A percentile compares a stretch with the other conserved stretches of the same genome.
Evolutionary conservation across 1,140 invertebrate species (phyloP).

Genomic region (Schlechtendalia chinensis): DNA sequence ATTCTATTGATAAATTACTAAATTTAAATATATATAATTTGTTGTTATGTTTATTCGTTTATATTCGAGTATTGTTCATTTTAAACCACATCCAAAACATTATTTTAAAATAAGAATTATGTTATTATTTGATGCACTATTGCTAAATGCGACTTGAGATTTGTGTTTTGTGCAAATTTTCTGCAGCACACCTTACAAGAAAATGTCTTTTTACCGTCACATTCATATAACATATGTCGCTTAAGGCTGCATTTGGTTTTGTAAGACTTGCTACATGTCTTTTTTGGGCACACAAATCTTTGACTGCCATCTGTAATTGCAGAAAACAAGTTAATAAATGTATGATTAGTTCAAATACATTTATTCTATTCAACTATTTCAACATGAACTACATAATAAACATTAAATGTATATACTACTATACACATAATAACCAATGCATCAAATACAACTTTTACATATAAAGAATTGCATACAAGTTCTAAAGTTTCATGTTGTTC

Average conservation of each 20-base stretch:
- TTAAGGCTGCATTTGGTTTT: slow-evolving; percentile 6
- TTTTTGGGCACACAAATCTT: slow-evolving; percentile 10
- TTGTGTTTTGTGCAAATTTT: slow-evolving; percentile 30
- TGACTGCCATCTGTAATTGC: neutral
- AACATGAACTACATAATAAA: neutral
- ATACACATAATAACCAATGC: no score
- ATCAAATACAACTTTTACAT: no score
- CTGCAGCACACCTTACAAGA: slow-evolving; percentile 40
- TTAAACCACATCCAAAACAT: no score
- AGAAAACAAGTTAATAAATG: neutral
- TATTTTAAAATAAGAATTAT: no score
- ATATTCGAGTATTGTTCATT: no score
- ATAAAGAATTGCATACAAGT: no score
- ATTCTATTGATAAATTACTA: no score
- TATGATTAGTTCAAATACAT: neutral
- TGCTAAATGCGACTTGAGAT: slow-evolving; percentile 42
- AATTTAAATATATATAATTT: no score
- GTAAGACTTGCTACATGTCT: slow-evolving; percentile 36
- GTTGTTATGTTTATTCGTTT: no score
- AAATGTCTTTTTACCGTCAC: slow-evolving; percentile 50
- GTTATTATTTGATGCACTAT: slow-evolving; percentile 35
- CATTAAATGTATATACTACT: neutral
- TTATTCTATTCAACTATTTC: neutral
- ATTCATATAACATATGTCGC: slow-evolving; percentile 48
- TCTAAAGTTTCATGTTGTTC: no score